Percentiles rank a stretch among this genome's conserved stretches.
phyloP scores from a whole-genome alignment of 2,113 vertebrate genomes.

The Dolichotis patagonum region DNA sequence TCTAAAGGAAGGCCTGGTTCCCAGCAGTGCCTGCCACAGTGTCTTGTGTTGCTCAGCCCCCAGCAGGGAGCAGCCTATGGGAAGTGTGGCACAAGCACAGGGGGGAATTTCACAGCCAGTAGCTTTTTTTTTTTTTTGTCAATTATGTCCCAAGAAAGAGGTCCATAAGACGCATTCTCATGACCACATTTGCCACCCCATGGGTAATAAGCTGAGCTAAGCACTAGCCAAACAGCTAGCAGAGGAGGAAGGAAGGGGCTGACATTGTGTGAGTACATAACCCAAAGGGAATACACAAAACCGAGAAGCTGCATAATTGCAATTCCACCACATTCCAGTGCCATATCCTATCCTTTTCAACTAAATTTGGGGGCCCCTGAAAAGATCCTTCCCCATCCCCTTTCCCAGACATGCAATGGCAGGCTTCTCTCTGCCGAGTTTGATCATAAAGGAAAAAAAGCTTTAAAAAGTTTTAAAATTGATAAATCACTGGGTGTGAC shows the following conservation, averaged over 20 bases:
- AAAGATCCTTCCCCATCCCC: background rate
- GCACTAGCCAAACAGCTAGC: background rate
- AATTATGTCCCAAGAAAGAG: background rate
- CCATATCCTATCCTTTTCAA: background rate
- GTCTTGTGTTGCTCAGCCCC: background rate
- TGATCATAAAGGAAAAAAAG: background rate
- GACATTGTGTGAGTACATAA: background rate
- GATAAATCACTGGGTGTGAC: background rate
- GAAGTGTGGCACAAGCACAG: background rate
- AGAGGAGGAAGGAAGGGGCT: background rate
- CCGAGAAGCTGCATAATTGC: background rate
- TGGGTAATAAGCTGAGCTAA: background rate
- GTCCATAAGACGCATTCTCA: background rate
- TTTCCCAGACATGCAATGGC: background rate
- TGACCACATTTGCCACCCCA: background rate
- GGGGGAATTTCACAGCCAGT: background rate
- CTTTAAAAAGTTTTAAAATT: background rate
- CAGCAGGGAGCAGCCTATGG: background rate
- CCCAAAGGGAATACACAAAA: background rate
- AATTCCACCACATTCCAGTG: background rate
- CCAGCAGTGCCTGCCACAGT: background rate
- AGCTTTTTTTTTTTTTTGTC: background rate
- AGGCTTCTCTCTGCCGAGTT: background rate
- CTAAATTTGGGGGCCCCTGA: background rate
- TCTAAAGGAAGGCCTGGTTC: background rate